Evolutionary conservation across 2,888 invertebrate species (phyloP).

Genomic region (Scaptomyza caliginosa): DNA sequence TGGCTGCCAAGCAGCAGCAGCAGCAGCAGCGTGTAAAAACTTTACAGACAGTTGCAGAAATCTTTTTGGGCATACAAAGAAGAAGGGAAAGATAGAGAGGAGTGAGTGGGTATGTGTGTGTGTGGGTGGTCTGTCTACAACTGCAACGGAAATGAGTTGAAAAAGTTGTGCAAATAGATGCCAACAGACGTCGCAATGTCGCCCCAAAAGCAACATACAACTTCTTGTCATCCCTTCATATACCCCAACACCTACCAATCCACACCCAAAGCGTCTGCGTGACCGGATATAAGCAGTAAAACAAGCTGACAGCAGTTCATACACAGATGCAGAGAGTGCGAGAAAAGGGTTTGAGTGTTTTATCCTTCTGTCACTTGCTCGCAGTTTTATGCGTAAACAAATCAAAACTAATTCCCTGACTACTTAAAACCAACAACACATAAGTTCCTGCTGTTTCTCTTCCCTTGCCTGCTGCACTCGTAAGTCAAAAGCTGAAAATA

Average conservation of each 20-base stretch:
- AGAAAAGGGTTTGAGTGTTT: neutral
- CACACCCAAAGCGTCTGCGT: constrained; percentile 19
- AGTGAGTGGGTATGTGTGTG: neutral
- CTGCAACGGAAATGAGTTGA: constrained; percentile 82
- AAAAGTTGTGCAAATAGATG: constrained; percentile 77
- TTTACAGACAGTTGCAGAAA: constrained; percentile 79
- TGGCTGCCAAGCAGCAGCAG: constrained; percentile 52
- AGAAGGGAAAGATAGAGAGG: constrained; percentile 2
- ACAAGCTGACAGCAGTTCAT: constrained; percentile 69
- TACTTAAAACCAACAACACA: constrained; percentile 31
- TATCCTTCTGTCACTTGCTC: constrained; percentile 17
- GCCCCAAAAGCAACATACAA: constrained; percentile 46
- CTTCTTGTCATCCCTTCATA: constrained; percentile 8
- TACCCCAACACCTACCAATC: neutral
- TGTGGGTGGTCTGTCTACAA: constrained; percentile 56
- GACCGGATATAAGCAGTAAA: constrained; percentile 76
- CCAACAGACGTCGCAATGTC: constrained; percentile 63
- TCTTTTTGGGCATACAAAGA: constrained; percentile 61
- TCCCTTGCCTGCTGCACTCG: constrained; percentile 10
- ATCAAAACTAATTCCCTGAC: constrained; percentile 69
- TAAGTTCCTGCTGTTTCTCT: constrained; percentile 1
- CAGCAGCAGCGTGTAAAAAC: constrained; percentile 57
- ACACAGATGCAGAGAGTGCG: neutral
- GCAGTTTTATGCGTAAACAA: constrained; percentile 40
- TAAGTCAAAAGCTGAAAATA: constrained; percentile 32